These are phyloP conservation scores for Pseudopleuronectes americanus DNA, from an alignment of 2,797 vertebrate species.

Conservation along the genomic window DNA sequence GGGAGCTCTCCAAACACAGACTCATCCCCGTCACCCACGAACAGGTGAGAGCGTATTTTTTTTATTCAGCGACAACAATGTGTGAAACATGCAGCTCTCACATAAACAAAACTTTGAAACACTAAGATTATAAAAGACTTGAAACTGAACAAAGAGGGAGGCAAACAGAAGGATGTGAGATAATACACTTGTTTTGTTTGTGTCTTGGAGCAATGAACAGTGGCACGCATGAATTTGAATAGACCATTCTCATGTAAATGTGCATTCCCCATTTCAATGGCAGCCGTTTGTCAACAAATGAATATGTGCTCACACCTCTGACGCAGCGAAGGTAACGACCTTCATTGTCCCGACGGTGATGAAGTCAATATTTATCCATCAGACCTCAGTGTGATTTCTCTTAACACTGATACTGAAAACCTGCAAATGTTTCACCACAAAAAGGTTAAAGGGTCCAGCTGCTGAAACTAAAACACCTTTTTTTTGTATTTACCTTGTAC, in stretches of 20 bases:
- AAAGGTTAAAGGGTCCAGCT: too few species aligned
- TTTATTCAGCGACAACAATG: background rate
- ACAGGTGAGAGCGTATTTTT: conserved; percentile 84
- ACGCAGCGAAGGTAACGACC: conserved; percentile 53
- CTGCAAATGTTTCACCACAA: conserved; percentile 9
- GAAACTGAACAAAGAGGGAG: conserved; percentile 51
- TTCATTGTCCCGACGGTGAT: conserved; percentile 52
- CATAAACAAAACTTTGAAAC: conserved; percentile 53
- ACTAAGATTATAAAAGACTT: conserved; percentile 43
- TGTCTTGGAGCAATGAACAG: conserved; percentile 68
- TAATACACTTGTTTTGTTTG: conserved; percentile 72
- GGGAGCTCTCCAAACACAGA: conserved; percentile 95
- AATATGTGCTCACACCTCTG: conserved; percentile 54
- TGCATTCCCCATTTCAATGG: conserved; percentile 60
- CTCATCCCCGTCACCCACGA: conserved; percentile 95
- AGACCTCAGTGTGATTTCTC: conserved; percentile 2
- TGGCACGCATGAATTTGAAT: conserved; percentile 73
- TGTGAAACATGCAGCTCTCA: conserved; percentile 7
- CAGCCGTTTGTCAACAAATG: conserved; percentile 69
- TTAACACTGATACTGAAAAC: conserved; percentile 29
- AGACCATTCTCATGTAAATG: conserved; percentile 78
- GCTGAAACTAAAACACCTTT: too few species aligned
- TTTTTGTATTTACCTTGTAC: too few species aligned
- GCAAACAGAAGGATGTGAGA: conserved; percentile 65
- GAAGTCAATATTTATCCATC: conserved; percentile 40